Percentiles rank a stretch among this genome's conserved stretches.
Evolutionary conservation across 2,888 invertebrate species (phyloP).

Genomic region (Euspilapteryx auroguttella): DNA sequence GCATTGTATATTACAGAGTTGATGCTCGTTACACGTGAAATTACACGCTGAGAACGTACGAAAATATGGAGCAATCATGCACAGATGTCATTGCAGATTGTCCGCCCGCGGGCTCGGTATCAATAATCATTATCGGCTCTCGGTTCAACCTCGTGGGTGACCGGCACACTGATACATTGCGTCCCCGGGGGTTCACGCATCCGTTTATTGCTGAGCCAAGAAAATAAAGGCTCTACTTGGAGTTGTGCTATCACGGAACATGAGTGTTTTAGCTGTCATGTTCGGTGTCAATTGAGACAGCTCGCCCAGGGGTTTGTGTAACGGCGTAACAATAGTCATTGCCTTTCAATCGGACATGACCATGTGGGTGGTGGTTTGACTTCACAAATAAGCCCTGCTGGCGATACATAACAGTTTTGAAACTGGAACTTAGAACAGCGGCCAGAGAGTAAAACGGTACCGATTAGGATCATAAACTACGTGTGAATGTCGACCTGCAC

Average conservation of each 20-base stretch:
- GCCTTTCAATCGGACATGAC: conserved; percentile 45
- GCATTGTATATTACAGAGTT: conserved; percentile 16
- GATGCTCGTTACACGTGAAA: conserved; percentile 14
- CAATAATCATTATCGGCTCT: conserved; percentile 24
- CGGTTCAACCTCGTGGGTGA: conserved; percentile 22
- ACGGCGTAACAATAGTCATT: conserved; percentile 46
- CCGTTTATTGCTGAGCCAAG: conserved; percentile 28
- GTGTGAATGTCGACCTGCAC: too few relatives aligned
- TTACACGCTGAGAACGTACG: conserved; percentile 12
- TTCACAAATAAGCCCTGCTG: conserved; percentile 32
- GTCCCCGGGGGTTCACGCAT: conserved; percentile 18
- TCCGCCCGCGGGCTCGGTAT: conserved; percentile 24
- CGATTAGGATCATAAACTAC: too few relatives aligned
- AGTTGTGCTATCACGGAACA: conserved; percentile 15
- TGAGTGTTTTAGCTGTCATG: conserved; percentile 27
- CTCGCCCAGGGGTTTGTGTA: conserved; percentile 26
- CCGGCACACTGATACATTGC: conserved; percentile 28
- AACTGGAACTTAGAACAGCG: too few relatives aligned
- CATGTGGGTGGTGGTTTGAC: conserved; percentile 26
- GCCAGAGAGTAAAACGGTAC: too few relatives aligned
- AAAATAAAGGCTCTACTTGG: conserved; percentile 20
- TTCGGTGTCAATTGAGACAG: conserved; percentile 24
- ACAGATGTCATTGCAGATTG: conserved; percentile 28
- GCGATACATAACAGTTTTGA: conserved; percentile 11
- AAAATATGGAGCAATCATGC: conserved; percentile 26